Evolutionary conservation across 2,888 invertebrate genomes (phyloP).

Genomic region (Nomada fucata): DNA sequence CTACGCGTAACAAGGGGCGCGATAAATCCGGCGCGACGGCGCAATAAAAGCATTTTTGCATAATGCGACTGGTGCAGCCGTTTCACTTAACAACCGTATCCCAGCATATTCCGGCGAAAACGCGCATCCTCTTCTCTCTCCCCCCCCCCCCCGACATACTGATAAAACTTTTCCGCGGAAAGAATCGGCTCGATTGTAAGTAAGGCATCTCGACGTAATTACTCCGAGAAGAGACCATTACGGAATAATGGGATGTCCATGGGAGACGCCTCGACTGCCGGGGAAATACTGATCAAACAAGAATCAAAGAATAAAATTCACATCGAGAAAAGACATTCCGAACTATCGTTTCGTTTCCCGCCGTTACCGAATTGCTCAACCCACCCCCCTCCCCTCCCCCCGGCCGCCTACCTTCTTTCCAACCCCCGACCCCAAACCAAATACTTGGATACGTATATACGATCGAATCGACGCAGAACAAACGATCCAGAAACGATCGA

Average conservation of each 20-base stretch:
- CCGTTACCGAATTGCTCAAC: slow-evolving; percentile 35
- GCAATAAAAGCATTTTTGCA: slow-evolving; percentile 50
- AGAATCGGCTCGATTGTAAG: slow-evolving; percentile 43
- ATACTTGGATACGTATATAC: slow-evolving; percentile 12
- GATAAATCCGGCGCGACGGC: slow-evolving; percentile 36
- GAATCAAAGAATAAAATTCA: slow-evolving; percentile 64
- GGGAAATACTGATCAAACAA: slow-evolving; percentile 54
- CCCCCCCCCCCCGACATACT: slow-evolving; percentile 35
- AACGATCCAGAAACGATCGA: slow-evolving; percentile 60
- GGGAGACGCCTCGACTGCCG: slow-evolving; percentile 12
- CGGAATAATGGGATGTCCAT: slow-evolving; percentile 38
- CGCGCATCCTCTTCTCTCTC: not conserved
- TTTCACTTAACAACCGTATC: slow-evolving; percentile 40
- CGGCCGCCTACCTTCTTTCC: not conserved
- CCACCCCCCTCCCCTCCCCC: too few species aligned
- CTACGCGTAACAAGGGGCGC: slow-evolving; percentile 24
- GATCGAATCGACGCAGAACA: slow-evolving; percentile 43
- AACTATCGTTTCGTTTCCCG: slow-evolving; percentile 61
- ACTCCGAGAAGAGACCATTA: slow-evolving; percentile 51
- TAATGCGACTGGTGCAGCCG: slow-evolving; percentile 34
- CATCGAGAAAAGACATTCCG: slow-evolving; percentile 60
- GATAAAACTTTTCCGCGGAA: slow-evolving; percentile 47
- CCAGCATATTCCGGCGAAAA: slow-evolving; percentile 44
- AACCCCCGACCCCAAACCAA: not conserved
- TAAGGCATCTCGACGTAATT: slow-evolving; percentile 48